Evolutionary conservation across 2,797 vertebrate species (phyloP).

Genomic region (Hephaestus fuliginosus): DNA sequence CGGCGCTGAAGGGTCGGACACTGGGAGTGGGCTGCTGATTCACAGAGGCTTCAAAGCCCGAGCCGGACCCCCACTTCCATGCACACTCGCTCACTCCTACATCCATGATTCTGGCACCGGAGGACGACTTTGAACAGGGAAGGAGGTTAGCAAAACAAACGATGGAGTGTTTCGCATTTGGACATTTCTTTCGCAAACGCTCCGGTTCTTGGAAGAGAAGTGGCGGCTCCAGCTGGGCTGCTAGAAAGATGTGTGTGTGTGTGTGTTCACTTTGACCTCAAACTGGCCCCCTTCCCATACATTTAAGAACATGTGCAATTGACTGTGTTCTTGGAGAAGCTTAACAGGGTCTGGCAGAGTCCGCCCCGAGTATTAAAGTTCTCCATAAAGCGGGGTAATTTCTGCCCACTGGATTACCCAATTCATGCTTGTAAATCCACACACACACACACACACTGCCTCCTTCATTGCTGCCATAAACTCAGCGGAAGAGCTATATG

Average conservation of each 20-base stretch:
- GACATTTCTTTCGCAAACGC: not conserved
- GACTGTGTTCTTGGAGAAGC: constrained; percentile 45
- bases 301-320: constrained; percentile 58
- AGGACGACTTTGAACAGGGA: not conserved
- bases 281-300: constrained; percentile 47
- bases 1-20: not conserved
- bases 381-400: constrained; percentile 69
- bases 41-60: not conserved
- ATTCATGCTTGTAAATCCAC: constrained; percentile 61
- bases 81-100: not conserved
- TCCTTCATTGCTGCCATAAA: constrained; percentile 65
- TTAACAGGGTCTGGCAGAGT: constrained; percentile 57
- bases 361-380: constrained; percentile 44
- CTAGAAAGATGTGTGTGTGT: constrained; percentile 18
- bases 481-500: constrained; percentile 38
- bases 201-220: constrained; percentile 53
- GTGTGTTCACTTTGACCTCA: constrained; percentile 47
- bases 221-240: constrained; percentile 16
- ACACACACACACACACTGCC: constrained; percentile 28
- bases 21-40: constrained; percentile 4
- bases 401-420: constrained; percentile 71
- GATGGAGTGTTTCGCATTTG: constrained; percentile 38
- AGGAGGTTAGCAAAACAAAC: constrained; percentile 36
- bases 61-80: not conserved
- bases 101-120: constrained; percentile 26